Conservation (phyloP, 2,113 vertebrate genomes). For the Phoxinus phoxinus region DNA sequence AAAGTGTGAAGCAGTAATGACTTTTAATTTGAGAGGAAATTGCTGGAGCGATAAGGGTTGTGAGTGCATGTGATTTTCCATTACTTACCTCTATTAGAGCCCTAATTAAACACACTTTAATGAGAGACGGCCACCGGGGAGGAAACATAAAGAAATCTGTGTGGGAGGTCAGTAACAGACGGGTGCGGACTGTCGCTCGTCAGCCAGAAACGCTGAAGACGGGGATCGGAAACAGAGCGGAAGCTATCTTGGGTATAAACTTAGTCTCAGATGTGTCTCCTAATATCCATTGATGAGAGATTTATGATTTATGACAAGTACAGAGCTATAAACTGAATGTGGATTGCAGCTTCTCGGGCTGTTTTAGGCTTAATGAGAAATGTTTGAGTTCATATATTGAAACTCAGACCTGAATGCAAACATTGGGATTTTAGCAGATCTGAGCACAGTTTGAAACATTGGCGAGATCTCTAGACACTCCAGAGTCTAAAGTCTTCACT, state of each 20-base stretch:
- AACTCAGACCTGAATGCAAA: too few relatives aligned
- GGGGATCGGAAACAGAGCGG: neutral
- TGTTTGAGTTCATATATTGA: neutral
- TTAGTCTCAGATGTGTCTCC: neutral
- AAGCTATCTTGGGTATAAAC: neutral
- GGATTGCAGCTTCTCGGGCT: neutral
- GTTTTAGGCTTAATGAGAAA: neutral
- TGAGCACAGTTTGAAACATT: too few relatives aligned
- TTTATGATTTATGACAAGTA: neutral
- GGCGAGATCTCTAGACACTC: too few relatives aligned
- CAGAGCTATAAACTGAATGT: neutral
- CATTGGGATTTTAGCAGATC: too few relatives aligned
- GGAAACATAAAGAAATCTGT: neutral
- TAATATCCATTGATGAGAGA: neutral
- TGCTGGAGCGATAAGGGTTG: slow-evolving; percentile 42
- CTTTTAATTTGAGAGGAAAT: slow-evolving; percentile 63
- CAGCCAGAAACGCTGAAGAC: slow-evolving; percentile 8
- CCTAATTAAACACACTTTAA: slow-evolving; percentile 64
- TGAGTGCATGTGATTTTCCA: slow-evolving; percentile 58
- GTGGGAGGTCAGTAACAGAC: slow-evolving; percentile 1
- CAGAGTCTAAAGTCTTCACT: neutral
- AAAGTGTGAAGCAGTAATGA: slow-evolving; percentile 51
- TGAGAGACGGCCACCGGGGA: slow-evolving; percentile 20
- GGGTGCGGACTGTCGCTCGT: neutral
- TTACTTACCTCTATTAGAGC: slow-evolving; percentile 60